A percentile compares a stretch with the other conserved stretches of the same genome.
Evolutionary conservation across 2,888 invertebrate species (phyloP).

Genomic region (Empis livida): DNA sequence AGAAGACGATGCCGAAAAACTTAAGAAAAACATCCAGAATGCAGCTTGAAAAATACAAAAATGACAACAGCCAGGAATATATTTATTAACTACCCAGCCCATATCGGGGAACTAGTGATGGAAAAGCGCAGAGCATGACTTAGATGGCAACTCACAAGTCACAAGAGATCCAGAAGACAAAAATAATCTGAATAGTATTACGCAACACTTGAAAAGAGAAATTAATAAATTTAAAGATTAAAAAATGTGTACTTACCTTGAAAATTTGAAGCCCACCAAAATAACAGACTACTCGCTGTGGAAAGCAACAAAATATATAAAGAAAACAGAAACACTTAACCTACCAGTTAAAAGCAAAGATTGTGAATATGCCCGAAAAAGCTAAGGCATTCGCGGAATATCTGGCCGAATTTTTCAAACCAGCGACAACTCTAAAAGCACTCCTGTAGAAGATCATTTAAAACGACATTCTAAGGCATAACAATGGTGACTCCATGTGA

Average conservation of each 20-base stretch:
- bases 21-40: no score
- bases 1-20: no score
- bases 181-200: slow-evolving; percentile 9
- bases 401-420: slow-evolving; percentile 4
- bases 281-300: slow-evolving; percentile 10
- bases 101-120: neutral
- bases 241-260: slow-evolving; percentile 1
- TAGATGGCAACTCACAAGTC: slow-evolving; percentile 12
- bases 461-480: no score
- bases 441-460: no score
- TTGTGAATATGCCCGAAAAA: slow-evolving; percentile 5
- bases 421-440: no score
- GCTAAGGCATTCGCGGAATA: slow-evolving; percentile 8
- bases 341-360: slow-evolving; percentile 5
- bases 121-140: slow-evolving; percentile 11
- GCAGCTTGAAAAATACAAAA: no score
- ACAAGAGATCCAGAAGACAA: slow-evolving; percentile 11
- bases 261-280: slow-evolving; percentile 1
- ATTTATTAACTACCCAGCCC: neutral
- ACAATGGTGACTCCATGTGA: no score
- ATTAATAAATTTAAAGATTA: neutral
- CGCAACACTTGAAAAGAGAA: slow-evolving; percentile 10
- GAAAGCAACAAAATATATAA: slow-evolving; percentile 9
- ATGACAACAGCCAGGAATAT: no score
- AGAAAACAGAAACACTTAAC: slow-evolving; percentile 1